Evolutionary conservation across 2,888 invertebrate genomes (phyloP), one percentile per base, ranked within the genome.

Genomic region (Macrosoma leucophasiata): DNA sequence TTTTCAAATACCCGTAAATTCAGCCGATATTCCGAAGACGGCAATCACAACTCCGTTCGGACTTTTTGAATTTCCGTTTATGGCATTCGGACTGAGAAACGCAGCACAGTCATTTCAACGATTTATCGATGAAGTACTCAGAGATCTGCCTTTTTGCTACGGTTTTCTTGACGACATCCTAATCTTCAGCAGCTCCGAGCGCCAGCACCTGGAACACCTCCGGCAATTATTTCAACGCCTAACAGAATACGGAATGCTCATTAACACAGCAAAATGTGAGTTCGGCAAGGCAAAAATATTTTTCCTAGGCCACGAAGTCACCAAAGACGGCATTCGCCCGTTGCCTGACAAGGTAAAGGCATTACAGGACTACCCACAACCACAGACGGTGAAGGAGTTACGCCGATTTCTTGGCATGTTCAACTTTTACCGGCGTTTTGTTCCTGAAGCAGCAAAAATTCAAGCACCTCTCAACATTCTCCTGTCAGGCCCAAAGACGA

Each of bases 71-170:
- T 66, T 59, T 26, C 34, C 48, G 0, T 33, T 15, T 2, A 58
- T 62, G 58, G 41, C 46, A 0, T 72, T 69, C 13, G 69, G 72
- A 1, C 47, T 74, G 0, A 26, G 64, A 2, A 73, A 77, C 36
- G 66, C 73, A 1, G 61, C 59, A 2, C 64, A 74, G 37, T 64
- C 67, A 0, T 60, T 75, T 44, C 62, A 69, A 36, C 45, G 62
- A 1, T 64, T 65, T 19, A 55, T 72, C 13, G 29, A 34, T 7
- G 29, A 29, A 13, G 12, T 24, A 10, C 33, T 27, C 3, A 8
- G 4, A 2, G 33, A 12, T 2, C 20, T 33, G 4, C 15, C 14
- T 3, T 33, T 33, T 22, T 11, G 11, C 12, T 33, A 17, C 17
- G 27, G 22, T 3, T 33, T 21, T 12, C 3, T 33, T 2, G 33